Percentiles rank a stretch among this genome's conserved stretches.
Evolutionary conservation across 2,888 invertebrate species (phyloP).

Genomic region (Megaustenia siamemsis): DNA sequence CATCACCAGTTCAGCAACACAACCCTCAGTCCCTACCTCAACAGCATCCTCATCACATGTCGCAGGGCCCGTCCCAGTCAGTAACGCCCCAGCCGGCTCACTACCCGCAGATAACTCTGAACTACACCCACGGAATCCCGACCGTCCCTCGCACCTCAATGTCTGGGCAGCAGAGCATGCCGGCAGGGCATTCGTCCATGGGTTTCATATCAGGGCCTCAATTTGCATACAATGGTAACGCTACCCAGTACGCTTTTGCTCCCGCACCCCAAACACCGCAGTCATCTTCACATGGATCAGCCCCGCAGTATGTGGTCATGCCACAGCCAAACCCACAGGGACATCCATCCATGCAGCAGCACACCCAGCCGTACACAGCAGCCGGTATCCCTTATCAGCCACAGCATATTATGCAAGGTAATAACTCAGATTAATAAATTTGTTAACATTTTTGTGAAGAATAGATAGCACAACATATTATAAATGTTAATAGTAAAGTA

Average conservation of each 20-base stretch:
- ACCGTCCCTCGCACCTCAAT: conserved; percentile 37
- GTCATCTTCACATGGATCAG: conserved; percentile 37
- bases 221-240: conserved; percentile 37
- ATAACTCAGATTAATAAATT: too few species aligned
- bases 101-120: conserved; percentile 31
- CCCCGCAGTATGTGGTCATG: conserved; percentile 54
- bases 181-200: conserved; percentile 32
- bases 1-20: conserved; percentile 51
- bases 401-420: conserved; percentile 53
- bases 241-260: conserved; percentile 37
- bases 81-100: conserved; percentile 48
- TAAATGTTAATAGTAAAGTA: too few species aligned
- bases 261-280: conserved; percentile 48
- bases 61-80: conserved; percentile 48
- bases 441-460: too few species aligned
- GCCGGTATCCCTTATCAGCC: conserved; percentile 39
- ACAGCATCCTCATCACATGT: conserved; percentile 25
- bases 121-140: conserved; percentile 11
- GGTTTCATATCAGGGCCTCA: conserved; percentile 38
- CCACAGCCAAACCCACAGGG: conserved; percentile 53
- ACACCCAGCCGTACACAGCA: conserved; percentile 21
- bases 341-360: conserved; percentile 49
- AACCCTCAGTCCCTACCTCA: conserved; percentile 29
- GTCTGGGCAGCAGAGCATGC: conserved; percentile 50
- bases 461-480: too few species aligned